Conservation (phyloP, 2,888 invertebrate species). For the Phaedon cochleariae region DNA sequence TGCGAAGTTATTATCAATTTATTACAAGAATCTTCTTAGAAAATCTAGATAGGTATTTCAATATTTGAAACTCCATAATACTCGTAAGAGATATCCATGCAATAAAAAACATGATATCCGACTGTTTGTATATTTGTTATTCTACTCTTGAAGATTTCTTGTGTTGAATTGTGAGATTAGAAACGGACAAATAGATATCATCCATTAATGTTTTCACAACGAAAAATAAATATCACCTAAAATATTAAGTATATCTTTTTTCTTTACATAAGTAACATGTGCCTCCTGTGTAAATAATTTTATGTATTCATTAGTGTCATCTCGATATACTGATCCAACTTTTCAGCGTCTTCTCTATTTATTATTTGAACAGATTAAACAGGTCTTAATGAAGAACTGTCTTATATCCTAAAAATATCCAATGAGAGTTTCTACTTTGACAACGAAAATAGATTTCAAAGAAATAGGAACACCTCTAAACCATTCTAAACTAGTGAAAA, state of each 20-base stretch:
- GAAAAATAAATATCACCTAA: neutral
- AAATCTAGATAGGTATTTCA: too few species aligned
- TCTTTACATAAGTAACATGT: neutral
- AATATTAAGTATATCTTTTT: neutral
- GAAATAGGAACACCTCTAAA: neutral
- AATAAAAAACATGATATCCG: too few species aligned
- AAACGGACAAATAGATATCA: too few species aligned
- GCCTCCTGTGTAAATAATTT: neutral
- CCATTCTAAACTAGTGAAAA: neutral
- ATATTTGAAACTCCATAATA: too few species aligned
- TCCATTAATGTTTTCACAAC: too few species aligned
- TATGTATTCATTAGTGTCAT: neutral
- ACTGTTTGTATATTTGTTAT: too few species aligned
- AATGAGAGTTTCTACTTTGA: neutral
- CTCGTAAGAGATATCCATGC: too few species aligned
- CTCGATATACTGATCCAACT: neutral
- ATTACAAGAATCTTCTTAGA: too few species aligned
- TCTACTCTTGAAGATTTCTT: too few species aligned
- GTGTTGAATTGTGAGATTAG: too few species aligned
- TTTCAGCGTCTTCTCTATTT: neutral
- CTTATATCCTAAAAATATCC: neutral
- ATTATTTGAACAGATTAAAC: neutral
- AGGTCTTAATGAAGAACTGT: slow-evolving; percentile 1
- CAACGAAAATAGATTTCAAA: neutral
- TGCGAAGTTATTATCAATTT: too few species aligned